phyloP scores from a whole-genome alignment of 2,888 invertebrate genomes.

The Lissonota sp. region DNA sequence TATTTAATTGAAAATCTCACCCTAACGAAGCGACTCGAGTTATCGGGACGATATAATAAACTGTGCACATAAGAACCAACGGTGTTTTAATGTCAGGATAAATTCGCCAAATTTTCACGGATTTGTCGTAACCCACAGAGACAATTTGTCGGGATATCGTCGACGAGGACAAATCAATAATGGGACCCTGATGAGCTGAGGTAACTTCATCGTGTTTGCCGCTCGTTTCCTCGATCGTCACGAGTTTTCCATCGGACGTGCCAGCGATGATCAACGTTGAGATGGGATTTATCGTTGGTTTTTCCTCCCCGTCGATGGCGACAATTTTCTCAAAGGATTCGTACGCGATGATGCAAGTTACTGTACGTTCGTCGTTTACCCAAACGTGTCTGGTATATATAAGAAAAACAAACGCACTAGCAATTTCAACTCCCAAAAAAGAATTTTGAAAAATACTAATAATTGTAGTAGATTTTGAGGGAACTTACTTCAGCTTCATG shows the following conservation, averaged over 20 bases:
- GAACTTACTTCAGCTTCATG: conserved; percentile 67
- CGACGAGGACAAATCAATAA: conserved; percentile 66
- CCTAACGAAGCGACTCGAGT: conserved; percentile 66
- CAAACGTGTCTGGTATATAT: conserved; percentile 68
- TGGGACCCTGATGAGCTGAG: conserved; percentile 68
- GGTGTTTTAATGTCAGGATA: conserved; percentile 67
- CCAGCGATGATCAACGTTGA: conserved; percentile 69
- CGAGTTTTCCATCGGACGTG: conserved; percentile 68
- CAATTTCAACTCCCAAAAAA: not conserved
- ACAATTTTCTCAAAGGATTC: conserved; percentile 60
- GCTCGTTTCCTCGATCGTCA: conserved; percentile 65
- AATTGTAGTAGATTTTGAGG: not conserved
- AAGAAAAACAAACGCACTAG: not conserved
- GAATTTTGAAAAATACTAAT: not conserved
- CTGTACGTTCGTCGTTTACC: conserved; percentile 64
- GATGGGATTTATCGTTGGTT: conserved; percentile 60
- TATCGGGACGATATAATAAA: conserved; percentile 69
- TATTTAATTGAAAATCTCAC: conserved; percentile 51
- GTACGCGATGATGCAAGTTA: conserved; percentile 70
- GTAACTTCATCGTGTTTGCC: conserved; percentile 66
- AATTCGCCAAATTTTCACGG: conserved; percentile 74
- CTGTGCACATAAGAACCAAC: conserved; percentile 64
- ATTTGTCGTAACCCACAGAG: conserved; percentile 71
- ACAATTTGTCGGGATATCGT: conserved; percentile 58
- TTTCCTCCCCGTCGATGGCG: conserved; percentile 16